Base-by-base conservation (phyloP, 1,140 invertebrate genomes). In the Capitella teleta region DNA sequence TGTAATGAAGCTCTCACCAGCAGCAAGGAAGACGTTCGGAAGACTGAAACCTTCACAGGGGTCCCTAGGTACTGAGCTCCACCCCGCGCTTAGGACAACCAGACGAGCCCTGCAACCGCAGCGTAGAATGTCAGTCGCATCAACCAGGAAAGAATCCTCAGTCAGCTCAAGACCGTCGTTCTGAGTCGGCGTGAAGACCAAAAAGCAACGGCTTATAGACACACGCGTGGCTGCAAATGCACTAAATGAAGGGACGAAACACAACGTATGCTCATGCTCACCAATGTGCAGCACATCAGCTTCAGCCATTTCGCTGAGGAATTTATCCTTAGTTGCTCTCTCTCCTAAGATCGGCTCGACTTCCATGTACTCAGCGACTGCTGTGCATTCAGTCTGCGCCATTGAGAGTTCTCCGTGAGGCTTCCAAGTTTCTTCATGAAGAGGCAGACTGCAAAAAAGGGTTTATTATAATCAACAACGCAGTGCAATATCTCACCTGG, bases 1-100 rank as follows among this genome's bases (percentile, higher is more conserved):
- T 26, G 18, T 3, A 25, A 8, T 44, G 21, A 3, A n/a, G n/a
- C n/a, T n/a, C 44, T 43, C 55, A 68, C 66, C 66, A 51, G 66
- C 64, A 49, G 61, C 55, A 1, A 68, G 41, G 45, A 68, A 66
- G 10, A 56, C 58, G 53, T 54, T 56, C 0, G 64, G 60, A 18
- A 68, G 57, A 10, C 43, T 55, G 41, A 57, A 59, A 0, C 53
- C 53, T 19, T 47, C n/a, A 23, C 50, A 34, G 23, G 59, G 47
- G 4, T 60, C 46, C 30, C 44, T 49, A 18, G 60, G 41, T 44
- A 55, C 45, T 1, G 61, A 47, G n/a, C 37, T 57, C 51, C 57
- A 63, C 3, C 62, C 62, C 4, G 55, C 41, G 50, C 55, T 66
- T 4, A 66, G 44, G 1, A 65, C 60, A 1, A 69, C 65, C 26